phyloP scores from a whole-genome alignment of 2,113 vertebrate genomes.

The Lonchura striata region DNA sequence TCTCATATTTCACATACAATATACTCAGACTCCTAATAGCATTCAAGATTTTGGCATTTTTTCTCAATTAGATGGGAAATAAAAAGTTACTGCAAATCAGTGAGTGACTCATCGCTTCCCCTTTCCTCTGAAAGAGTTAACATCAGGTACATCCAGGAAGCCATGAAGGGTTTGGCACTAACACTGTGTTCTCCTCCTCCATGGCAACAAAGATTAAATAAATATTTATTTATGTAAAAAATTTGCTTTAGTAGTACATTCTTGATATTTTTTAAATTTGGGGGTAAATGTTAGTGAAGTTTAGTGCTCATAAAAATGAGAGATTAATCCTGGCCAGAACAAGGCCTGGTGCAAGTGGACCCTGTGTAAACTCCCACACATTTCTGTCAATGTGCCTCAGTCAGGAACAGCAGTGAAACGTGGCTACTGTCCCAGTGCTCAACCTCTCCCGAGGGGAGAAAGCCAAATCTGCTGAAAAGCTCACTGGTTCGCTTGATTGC shows the following conservation, averaged over 20 bases:
- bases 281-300: constrained; percentile 41
- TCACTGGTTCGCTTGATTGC: background rate
- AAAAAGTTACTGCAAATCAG: background rate
- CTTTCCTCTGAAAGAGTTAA: constrained; percentile 15
- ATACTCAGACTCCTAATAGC: background rate
- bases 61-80: background rate
- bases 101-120: background rate
- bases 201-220: constrained; percentile 47
- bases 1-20: background rate
- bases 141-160: constrained; percentile 14
- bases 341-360: background rate
- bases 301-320: constrained; percentile 13
- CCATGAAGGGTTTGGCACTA: constrained; percentile 14
- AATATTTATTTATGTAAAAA: constrained; percentile 54
- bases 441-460: background rate
- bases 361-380: background rate
- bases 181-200: background rate
- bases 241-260: constrained; percentile 51
- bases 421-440: constrained; percentile 29
- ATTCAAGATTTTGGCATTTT: background rate
- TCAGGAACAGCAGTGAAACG: background rate
- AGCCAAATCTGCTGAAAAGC: constrained; percentile 4
- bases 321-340: background rate
- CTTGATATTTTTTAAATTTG: constrained; percentile 44
- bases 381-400: constrained; percentile 5